phyloP scores from a whole-genome alignment of 2,113 vertebrate species.

The Chaetura pelagica region DNA sequence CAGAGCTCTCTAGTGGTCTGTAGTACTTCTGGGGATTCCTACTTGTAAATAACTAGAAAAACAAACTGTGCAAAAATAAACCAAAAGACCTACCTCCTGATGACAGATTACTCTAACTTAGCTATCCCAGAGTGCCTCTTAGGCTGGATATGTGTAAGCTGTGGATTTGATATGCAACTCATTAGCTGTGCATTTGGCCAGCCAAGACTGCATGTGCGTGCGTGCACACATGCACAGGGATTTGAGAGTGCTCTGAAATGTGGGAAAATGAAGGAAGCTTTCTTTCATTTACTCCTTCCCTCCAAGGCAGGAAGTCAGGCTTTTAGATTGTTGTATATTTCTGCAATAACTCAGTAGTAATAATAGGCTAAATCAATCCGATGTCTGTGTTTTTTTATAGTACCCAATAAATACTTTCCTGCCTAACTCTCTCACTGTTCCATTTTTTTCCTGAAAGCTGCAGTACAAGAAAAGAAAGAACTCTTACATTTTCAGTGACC shows the following conservation, averaged over 20 bases:
- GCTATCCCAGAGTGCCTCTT: not conserved
- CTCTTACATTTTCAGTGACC: constrained; percentile 19
- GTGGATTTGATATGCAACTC: not conserved
- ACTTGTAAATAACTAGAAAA: constrained; percentile 35
- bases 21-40: not conserved
- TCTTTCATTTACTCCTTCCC: not conserved
- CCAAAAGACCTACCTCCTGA: not conserved
- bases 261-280: constrained; percentile 17
- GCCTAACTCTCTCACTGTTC: not conserved
- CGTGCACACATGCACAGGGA: not conserved
- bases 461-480: constrained; percentile 2
- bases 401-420: constrained; percentile 18
- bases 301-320: constrained; percentile 17
- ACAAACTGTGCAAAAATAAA: constrained; percentile 18
- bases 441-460: not conserved
- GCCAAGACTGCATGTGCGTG: not conserved
- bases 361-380: constrained; percentile 27
- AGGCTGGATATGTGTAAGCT: not conserved
- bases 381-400: not conserved
- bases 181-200: not conserved
- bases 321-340: constrained; percentile 8
- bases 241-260: not conserved
- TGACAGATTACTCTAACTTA: not conserved
- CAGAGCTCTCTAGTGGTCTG: not conserved
- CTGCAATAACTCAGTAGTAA: constrained; percentile 20